Evolutionary conservation across 2,797 vertebrate genomes (phyloP), one percentile per base, ranked within the genome.

Genomic region (Sus cebifrons): DNA sequence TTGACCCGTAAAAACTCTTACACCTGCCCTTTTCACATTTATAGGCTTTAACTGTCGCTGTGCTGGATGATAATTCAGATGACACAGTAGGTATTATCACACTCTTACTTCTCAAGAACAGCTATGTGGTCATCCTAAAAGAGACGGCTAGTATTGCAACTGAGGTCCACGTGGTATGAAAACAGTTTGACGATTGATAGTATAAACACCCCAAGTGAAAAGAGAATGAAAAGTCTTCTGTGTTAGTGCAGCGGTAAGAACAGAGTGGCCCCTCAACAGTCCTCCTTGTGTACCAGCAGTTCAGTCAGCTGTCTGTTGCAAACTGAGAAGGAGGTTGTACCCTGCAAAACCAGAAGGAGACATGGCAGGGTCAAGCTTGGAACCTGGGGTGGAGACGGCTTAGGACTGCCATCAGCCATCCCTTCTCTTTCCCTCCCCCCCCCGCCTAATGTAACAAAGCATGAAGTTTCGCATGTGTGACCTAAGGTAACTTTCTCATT

Each of bases 361-460:
- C 13, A 1, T 29, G 32, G 70, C 64, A 62, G 25, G 14, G 16
- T 40, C 0, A 17, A 17, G 25, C 40, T 52, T 23, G 44, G 29
- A 40, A 93, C 18, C 36, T 21, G 23, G 29, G 18, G 8, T 49
- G 7, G 6, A 25, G 79, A 29, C 81, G 17, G 17, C 52, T 68
- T 40, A 62, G 40, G 49, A 29, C 86, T 32, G 21, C 14, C 16
- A 20, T 40, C 86, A 18, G 14, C n/a, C 73, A 18, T n/a, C 12
- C 1, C 4, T 0, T 5, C 60, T 1, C 6, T 25, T 18, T 3
- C 54, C 10, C 49, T 52, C 36, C 27, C 5, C 75, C 3, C 17
- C 44, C 18, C 6, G 13, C 18, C 23, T 40, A 84, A 79, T 10
- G n/a, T 49, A 67, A 32, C 36, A 79, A 60, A 77, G 60, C 60